Evolutionary conservation across 2,113 vertebrate genomes (phyloP).

Genomic region (Craseonycteris thonglongyai): DNA sequence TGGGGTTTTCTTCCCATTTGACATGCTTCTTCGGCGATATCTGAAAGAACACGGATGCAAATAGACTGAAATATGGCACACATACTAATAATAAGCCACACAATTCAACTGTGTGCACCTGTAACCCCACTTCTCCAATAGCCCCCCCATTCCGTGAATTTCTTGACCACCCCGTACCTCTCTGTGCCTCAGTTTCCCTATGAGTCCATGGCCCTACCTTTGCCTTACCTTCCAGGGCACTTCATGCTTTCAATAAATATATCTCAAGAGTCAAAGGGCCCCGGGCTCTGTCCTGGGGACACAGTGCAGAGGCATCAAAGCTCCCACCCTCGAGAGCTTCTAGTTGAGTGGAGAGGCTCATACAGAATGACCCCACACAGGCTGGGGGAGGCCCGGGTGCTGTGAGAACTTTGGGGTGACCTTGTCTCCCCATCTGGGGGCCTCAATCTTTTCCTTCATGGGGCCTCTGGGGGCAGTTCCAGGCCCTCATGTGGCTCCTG

Average conservation of each 20-base stretch:
- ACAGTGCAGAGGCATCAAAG: background rate
- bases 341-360: background rate
- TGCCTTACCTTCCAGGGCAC: background rate
- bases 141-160: no score
- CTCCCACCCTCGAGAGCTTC: background rate
- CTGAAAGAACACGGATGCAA: no score
- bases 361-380: rapidly evolving
- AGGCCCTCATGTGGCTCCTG: background rate
- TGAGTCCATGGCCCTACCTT: rapidly evolving
- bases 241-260: background rate
- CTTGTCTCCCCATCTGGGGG: background rate
- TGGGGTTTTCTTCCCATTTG: no score
- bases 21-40: no score
- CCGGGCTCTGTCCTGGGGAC: background rate
- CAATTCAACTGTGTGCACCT: no score
- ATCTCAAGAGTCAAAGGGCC: background rate
- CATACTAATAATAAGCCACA: no score
- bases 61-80: no score
- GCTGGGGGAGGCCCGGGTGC: background rate
- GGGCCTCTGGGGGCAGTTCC: background rate
- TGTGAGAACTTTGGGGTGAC: background rate
- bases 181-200: background rate
- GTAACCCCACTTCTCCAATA: no score
- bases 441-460: background rate
- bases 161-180: no score